These are phyloP conservation scores for Smutsia temminckii DNA, from an alignment of 2,797 vertebrate species.

Conservation along the genomic window DNA sequence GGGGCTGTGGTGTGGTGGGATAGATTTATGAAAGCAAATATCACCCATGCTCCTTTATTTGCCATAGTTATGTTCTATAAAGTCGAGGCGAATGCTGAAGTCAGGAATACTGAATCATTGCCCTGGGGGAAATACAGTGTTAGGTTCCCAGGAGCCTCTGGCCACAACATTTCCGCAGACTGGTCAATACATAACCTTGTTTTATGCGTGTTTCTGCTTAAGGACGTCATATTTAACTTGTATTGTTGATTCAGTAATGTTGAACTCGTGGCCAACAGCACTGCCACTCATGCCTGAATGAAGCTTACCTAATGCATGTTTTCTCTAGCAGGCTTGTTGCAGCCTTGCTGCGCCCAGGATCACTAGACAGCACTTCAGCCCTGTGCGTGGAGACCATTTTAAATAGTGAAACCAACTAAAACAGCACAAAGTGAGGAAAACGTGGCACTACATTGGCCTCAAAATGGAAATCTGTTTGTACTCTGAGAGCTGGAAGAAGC, in stretches of 20 bases:
- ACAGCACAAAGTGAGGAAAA: not conserved
- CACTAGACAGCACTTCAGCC: no score
- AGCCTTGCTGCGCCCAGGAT: not conserved
- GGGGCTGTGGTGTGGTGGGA: not conserved
- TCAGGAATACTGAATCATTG: not conserved
- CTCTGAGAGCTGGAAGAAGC: not conserved
- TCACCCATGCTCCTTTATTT: not conserved
- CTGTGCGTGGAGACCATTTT: not conserved
- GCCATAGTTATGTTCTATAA: not conserved
- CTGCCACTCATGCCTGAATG: rapidly evolving
- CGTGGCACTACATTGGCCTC: not conserved
- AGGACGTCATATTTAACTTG: not conserved
- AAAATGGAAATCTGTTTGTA: not conserved
- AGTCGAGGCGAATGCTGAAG: not conserved
- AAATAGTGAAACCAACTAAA: no score
- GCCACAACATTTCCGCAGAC: not conserved
- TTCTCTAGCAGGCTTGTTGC: not conserved
- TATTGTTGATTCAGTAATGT: not conserved
- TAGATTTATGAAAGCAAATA: not conserved
- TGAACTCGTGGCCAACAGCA: not conserved
- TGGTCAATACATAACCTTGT: not conserved
- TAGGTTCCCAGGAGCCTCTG: not conserved
- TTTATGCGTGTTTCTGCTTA: not conserved
- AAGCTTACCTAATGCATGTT: not conserved
- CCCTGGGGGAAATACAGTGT: not conserved